Evolutionary conservation across 2,113 vertebrate species (phyloP).

Genomic region (Petrocephalus zakoni): DNA sequence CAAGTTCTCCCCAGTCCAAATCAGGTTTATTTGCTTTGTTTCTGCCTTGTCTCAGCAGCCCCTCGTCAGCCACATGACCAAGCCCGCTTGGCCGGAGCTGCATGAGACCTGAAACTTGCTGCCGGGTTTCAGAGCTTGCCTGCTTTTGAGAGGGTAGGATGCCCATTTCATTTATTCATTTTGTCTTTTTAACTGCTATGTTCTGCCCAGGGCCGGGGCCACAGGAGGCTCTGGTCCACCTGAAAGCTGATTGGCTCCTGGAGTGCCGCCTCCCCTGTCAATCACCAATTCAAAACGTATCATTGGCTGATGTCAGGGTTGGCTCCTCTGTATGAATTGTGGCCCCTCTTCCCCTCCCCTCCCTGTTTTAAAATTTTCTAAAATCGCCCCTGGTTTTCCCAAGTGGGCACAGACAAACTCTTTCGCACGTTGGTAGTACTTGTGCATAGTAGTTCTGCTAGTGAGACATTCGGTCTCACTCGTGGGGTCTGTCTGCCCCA

Average conservation of each 20-base stretch:
- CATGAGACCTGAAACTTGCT: neutral
- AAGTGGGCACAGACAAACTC: neutral
- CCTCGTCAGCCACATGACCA: neutral
- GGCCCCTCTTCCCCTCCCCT: neutral
- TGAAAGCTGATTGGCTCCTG: neutral
- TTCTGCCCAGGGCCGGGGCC: neutral
- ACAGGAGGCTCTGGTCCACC: neutral
- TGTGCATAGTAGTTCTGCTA: neutral
- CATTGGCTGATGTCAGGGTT: neutral
- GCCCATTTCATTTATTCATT: no score
- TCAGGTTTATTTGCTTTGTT: neutral
- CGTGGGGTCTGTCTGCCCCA: neutral
- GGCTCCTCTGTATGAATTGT: neutral
- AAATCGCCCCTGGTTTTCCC: neutral
- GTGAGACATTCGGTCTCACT: neutral
- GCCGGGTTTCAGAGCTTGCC: neutral
- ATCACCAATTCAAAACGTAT: neutral
- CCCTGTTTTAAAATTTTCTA: neutral
- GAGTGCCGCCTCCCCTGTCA: neutral
- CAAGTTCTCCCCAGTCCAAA: neutral
- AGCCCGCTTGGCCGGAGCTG: neutral
- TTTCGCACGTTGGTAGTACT: neutral
- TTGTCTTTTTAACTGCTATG: neutral
- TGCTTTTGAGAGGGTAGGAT: neutral
- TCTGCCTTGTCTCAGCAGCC: neutral